A percentile compares a stretch with the other conserved stretches of the same genome.
These are phyloP conservation scores for Chiloscyllium punctatum DNA, from an alignment of 2,797 vertebrate genomes.

Conservation along the genomic window DNA sequence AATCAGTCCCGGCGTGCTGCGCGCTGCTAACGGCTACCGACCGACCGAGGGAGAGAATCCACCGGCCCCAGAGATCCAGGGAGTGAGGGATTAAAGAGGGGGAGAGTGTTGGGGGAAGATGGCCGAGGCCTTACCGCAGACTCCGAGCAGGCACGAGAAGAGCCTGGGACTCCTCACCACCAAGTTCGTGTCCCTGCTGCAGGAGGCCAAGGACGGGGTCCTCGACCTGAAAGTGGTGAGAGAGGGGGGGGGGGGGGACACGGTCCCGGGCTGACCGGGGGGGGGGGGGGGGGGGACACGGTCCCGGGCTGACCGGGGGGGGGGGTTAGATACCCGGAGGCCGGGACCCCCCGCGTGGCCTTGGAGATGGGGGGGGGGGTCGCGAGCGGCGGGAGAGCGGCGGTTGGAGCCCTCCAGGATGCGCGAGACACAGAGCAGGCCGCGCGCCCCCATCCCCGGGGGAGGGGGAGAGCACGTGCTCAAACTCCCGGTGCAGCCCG, in stretches of 20 bases:
- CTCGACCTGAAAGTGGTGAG: conserved; percentile 88
- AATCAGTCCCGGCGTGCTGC: conserved; percentile 69
- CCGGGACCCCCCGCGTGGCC: too few species aligned
- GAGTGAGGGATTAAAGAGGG: not conserved
- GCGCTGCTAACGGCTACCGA: conserved; percentile 69
- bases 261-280: too few species aligned
- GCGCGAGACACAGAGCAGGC: too few species aligned
- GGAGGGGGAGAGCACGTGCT: not conserved
- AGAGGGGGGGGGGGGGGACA: not conserved
- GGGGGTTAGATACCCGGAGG: too few species aligned
- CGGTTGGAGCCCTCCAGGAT: too few species aligned
- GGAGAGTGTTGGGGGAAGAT: not conserved
- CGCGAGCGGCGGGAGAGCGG: too few species aligned
- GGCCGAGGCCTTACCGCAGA: conserved; percentile 33
- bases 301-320: too few species aligned
- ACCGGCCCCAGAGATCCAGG: not conserved
- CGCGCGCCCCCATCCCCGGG: too few species aligned
- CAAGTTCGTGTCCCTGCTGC: conserved; percentile 82
- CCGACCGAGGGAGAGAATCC: not conserved
- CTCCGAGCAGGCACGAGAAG: conserved; percentile 79
- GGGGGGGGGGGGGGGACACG: too few species aligned
- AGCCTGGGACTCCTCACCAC: conserved; percentile 87
- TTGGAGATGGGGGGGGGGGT: too few species aligned
- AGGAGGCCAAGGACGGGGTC: conserved; percentile 81
- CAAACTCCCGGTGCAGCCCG: not conserved